A percentile compares a stretch with the other conserved stretches of the same genome.
Evolutionary conservation across 2,113 vertebrate genomes (phyloP).

Genomic region (Ageneiosus marmoratus): DNA sequence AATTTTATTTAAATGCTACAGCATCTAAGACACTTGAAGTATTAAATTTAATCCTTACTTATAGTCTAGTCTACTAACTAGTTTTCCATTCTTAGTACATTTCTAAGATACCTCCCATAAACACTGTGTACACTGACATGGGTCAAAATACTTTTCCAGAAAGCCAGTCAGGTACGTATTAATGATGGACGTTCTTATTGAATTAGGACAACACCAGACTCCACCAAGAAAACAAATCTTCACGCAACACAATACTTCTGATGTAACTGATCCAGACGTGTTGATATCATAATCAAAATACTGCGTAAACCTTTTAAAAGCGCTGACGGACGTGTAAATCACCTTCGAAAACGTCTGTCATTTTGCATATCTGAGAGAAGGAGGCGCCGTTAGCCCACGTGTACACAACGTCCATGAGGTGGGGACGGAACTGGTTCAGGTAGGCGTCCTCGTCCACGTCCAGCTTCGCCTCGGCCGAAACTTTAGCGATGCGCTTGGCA

Average conservation of each 20-base stretch:
- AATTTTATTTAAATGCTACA: not conserved
- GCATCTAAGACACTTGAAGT: not conserved
- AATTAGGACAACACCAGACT: not conserved
- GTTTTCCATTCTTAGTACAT: not conserved
- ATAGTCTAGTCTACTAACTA: not conserved
- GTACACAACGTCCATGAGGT: slow-evolving; percentile 95
- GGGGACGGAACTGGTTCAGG: slow-evolving; percentile 88
- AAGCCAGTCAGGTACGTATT: not conserved
- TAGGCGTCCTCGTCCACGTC: slow-evolving; percentile 93
- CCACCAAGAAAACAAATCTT: not conserved
- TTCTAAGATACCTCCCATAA: not conserved
- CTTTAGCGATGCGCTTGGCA: slow-evolving; percentile 94
- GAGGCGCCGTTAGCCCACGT: slow-evolving; percentile 95
- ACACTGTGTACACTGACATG: not conserved
- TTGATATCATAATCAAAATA: not conserved
- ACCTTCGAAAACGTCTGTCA: slow-evolving; percentile 99
- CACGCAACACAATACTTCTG: not conserved
- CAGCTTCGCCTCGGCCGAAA: slow-evolving; percentile 96
- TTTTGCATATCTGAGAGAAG: slow-evolving; percentile 97
- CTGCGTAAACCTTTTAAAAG: not conserved
- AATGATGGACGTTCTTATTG: not conserved
- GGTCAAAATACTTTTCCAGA: not conserved
- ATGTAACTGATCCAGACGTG: not conserved
- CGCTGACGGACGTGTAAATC: not conserved
- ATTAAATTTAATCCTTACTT: not conserved